These are phyloP conservation scores for Nephila pilipes DNA, from an alignment of 1,140 invertebrate species.

Conservation along the genomic window DNA sequence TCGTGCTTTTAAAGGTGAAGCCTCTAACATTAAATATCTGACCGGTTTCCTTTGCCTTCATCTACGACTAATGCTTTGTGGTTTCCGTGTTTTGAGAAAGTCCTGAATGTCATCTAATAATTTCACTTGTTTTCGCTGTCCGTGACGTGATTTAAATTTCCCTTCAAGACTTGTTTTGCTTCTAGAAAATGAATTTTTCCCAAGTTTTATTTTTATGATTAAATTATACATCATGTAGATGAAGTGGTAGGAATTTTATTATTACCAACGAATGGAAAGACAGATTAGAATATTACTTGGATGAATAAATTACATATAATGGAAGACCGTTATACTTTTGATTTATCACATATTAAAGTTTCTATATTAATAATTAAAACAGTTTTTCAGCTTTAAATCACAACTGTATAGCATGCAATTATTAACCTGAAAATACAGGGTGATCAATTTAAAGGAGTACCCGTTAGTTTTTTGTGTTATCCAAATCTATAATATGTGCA, in stretches of 20 bases:
- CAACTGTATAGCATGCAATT: too few species aligned
- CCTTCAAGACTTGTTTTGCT: not conserved
- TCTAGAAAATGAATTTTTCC: not conserved
- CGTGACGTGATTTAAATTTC: constrained; percentile 23
- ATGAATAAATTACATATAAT: too few species aligned
- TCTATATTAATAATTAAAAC: too few species aligned
- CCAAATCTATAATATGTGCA: too few species aligned
- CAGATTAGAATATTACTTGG: too few species aligned
- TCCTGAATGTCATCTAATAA: not conserved
- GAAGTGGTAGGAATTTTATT: too few species aligned
- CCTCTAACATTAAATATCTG: not conserved
- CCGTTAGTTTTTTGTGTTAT: too few species aligned
- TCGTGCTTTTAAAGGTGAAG: not conserved
- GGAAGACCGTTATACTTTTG: not conserved
- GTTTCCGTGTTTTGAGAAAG: not conserved
- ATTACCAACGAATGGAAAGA: too few species aligned
- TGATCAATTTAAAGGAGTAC: too few species aligned
- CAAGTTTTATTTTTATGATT: not conserved
- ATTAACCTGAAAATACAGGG: too few species aligned
- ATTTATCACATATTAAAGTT: not conserved
- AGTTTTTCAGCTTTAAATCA: too few species aligned
- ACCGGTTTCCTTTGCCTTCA: not conserved
- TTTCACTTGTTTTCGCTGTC: constrained; percentile 26
- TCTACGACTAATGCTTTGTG: not conserved
- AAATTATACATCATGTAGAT: too few species aligned